phyloP scores from a whole-genome alignment of 2,113 vertebrate species.

The Notiomystis cincta region DNA sequence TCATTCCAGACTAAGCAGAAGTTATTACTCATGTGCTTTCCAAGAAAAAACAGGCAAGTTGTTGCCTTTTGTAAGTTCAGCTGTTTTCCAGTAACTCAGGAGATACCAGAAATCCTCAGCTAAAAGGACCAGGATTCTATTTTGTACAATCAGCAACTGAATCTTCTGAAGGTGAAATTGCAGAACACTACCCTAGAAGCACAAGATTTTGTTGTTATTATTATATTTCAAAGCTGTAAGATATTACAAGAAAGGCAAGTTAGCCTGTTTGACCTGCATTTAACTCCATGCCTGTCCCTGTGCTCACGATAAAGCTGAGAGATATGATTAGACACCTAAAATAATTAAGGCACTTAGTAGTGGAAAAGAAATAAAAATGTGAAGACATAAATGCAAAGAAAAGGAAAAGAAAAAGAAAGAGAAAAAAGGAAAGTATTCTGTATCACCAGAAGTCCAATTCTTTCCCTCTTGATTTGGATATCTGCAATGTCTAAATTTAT shows the following conservation, averaged over 20 bases:
- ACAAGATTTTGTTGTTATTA: background rate
- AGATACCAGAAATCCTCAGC: background rate
- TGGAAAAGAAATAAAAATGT: background rate
- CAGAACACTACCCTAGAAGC: background rate
- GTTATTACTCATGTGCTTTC: background rate
- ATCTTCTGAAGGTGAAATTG: background rate
- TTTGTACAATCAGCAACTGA: background rate
- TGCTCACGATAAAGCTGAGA: background rate
- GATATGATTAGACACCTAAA: background rate
- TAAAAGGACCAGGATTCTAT: background rate
- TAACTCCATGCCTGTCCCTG: background rate
- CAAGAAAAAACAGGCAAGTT: background rate
- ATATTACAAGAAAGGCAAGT: background rate
- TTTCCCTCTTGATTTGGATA: background rate
- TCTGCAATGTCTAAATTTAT: background rate
- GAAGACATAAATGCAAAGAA: background rate
- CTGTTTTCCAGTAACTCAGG: background rate
- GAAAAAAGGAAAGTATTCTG: background rate
- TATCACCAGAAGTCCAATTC: background rate
- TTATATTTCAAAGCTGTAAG: background rate
- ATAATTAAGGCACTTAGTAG: background rate
- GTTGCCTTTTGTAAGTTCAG: background rate
- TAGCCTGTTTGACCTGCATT: background rate
- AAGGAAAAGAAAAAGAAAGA: accelerated
- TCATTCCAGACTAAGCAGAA: background rate